Percentiles rank a stretch among this genome's conserved stretches.
Evolutionary conservation across 1,140 invertebrate species (phyloP).

Genomic region (Calephelis nemesis): DNA sequence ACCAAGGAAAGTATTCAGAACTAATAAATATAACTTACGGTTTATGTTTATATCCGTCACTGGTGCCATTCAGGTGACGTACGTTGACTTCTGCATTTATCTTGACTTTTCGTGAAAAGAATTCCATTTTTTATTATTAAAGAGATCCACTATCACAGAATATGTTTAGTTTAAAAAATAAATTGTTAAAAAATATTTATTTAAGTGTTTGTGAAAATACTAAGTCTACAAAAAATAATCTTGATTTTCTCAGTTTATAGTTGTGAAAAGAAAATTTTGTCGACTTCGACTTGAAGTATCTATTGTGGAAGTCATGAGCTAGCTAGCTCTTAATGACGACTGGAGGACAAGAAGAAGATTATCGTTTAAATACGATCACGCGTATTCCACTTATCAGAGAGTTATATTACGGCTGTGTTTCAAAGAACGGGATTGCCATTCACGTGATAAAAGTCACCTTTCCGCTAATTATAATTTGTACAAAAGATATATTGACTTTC

Average conservation of each 20-base stretch:
- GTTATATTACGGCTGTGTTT: constrained; percentile 14
- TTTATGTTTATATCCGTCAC: constrained; percentile 41
- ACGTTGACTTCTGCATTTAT: constrained; percentile 51
- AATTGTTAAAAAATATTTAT: not conserved
- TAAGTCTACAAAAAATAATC: constrained; percentile 15
- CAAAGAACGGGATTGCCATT: not conserved
- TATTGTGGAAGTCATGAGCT: constrained; percentile 38
- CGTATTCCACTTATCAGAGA: constrained; percentile 37
- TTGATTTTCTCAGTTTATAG: not conserved
- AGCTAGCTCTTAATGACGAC: constrained; percentile 59
- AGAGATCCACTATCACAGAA: constrained; percentile 53
- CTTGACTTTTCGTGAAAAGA: constrained; percentile 53
- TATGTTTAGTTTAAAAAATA: constrained; percentile 18
- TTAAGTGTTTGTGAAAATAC: not conserved
- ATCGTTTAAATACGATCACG: constrained; percentile 45
- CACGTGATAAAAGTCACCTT: not conserved
- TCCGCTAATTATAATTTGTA: not conserved
- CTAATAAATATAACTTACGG: constrained; percentile 42
- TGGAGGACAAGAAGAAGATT: constrained; percentile 45
- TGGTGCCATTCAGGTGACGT: constrained; percentile 60
- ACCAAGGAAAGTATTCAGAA: not conserved
- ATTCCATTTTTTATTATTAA: constrained; percentile 59
- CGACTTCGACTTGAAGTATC: not conserved
- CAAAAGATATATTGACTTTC: not conserved
- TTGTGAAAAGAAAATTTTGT: not conserved